Base-by-base conservation (phyloP, 2,888 invertebrate genomes). In the Ferrisia virgata region DNA sequence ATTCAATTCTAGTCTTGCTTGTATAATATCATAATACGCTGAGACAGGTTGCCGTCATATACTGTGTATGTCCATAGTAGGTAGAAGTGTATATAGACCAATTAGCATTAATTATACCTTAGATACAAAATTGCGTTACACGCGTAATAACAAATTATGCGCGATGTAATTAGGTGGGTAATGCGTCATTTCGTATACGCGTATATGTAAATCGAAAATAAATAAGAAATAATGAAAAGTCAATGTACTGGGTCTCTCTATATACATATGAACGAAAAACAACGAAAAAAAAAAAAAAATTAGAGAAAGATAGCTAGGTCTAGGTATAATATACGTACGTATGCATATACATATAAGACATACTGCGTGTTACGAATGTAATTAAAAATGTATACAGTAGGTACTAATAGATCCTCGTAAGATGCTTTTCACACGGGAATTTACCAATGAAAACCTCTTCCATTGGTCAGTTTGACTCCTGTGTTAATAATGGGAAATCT, bases 211-310 rank as follows among this genome's bases (percentile, higher is more conserved):
- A 82, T 82, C 82, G 64, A 82, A 82, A 58, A 82, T 82, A 64
- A 82, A 76, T 82, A 58, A 82, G 82, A 36, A 53, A 58, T 36
- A 64, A 82, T 82, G 36, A 82, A 82, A 82, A 82, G 82, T 82
- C 82, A 82, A 82, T 64, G 82, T 36, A 82, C 64, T 53, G 33
- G 5, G 47, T 76, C 18, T 47, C 31, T n/a, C 5, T 15, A n/a
- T 8, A 22, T 53, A 53, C 53, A 22, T 53, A 22, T 53, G 53
- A 11, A 53, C 53, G 53, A 53, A 53, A 53, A 64, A n/a, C n/a
- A n/a, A n/a, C n/a, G n/a, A 28, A 64, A 64, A 64, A 13, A 64
- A 6, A 58, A 18, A 28, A 64, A 6, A 28, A 28, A 31, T 28
- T n/a, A n/a, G n/a, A n/a, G n/a, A n/a, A n/a, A n/a, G n/a, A n/a